Base-by-base conservation (phyloP, 2,888 invertebrate species). In the Entomobrya multifasciata region DNA sequence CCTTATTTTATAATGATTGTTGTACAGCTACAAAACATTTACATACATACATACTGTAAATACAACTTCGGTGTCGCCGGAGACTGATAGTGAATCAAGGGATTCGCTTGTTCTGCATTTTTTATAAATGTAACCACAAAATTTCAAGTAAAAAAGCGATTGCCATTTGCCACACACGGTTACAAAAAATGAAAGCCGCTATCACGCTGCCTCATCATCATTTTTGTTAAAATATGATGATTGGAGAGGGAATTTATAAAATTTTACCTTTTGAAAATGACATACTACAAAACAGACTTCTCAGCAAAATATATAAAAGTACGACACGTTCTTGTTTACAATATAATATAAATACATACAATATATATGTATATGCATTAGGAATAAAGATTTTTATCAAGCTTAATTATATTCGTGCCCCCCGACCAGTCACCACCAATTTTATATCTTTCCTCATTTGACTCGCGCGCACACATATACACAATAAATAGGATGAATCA, bases 341-440 rank as follows among this genome's bases (percentile, higher is more conserved):
- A 8, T 36, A 8, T 36, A 8, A 8, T 36, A 8, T 36, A 36
- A 36, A 36, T 36, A n/a, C n/a, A n/a, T n/a, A n/a, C n/a, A n/a
- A n/a, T n/a, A n/a, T n/a, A n/a, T n/a, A n/a, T n/a, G n/a, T n/a
- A n/a, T n/a, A n/a, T n/a, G n/a, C n/a, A n/a, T n/a, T n/a, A n/a
- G n/a, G n/a, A 81, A 17, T 36, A 17, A 41, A 76, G 83, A 83
- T 83, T 6, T 17, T 52, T 83, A 83, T 83, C 83, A 57, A 62
- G 27, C 0, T 25, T 83, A 76, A 83, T 83, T 83, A 76, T 62
- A 52, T 62, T 82, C 83, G 76, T 83, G 83, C 76, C 83, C 62
- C n/a, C 83, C 76, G 30, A 52, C 72, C 27, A 70, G 36, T 47
- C 49, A 41, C 65, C 41, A 65, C 62, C 65, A 47, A 55, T 49